Evolutionary conservation across 2,797 vertebrate genomes (phyloP), one percentile per base, ranked within the genome.

Genomic region (Sebastes nivosus): DNA sequence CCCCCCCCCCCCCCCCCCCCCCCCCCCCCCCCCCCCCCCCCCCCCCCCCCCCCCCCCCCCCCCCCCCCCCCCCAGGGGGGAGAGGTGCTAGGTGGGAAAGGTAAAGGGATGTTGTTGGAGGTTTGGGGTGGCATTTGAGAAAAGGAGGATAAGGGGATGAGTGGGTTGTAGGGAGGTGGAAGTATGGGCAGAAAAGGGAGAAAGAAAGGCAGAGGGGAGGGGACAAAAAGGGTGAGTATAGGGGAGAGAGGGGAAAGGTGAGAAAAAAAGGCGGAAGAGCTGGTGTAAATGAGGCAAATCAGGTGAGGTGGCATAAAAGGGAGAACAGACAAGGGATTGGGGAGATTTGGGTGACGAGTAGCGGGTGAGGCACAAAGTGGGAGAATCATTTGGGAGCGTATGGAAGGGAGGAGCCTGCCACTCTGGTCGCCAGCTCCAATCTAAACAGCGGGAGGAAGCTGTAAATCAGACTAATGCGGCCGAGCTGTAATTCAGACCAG

Each of bases 361-460:
- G 25, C 71, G 20, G 54, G 72, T 77, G 27, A 78, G 65, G 63
- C 79, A 60, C 52, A 75, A 60, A 72, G 77, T 68, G 36, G 36
- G 34, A 38, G 70, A 83, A 76, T 82, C 60, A 79, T 69, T 67
- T 82, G 75, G 85, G 79, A 79, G 72, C 25, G 10, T 7, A 54
- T 64, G 24, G 54, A 55, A 76, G 88, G 88, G 79, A 79, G 85
- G 67, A 82, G 86, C 65, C 85, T 87, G 79, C 75, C 88, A 88
- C 84, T 87, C 80, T 59, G 67, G 67, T 82, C 87, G 82, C 81
- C 61, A 29, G 80, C 82, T 89, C 88, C 87, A 95, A 94, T 93
- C 94, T 94, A 96, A 96, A 96, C 95, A 95, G 92, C 85, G 64
- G 90, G 94, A 95, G 95, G 95, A 96, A 95, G 95, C 94, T 95